Evolutionary conservation across 2,797 vertebrate genomes (phyloP).

Genomic region (Carduelis carduelis): DNA sequence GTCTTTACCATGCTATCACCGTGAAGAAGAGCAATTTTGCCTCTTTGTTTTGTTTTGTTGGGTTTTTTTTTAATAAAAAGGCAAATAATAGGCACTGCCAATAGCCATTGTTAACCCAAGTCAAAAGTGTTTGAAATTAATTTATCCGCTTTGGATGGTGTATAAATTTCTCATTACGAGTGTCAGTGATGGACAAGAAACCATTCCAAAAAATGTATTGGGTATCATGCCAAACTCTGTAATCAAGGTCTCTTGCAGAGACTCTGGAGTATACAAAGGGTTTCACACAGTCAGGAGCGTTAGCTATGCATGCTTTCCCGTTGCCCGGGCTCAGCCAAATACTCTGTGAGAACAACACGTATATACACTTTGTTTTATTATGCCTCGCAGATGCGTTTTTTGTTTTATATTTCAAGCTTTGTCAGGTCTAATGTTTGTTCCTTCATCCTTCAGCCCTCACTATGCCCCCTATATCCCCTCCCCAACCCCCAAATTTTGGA

Average conservation of each 20-base stretch:
- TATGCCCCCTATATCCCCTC: background rate
- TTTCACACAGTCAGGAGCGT: conserved; percentile 84
- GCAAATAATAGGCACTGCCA: conserved; percentile 84
- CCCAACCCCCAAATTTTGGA: background rate
- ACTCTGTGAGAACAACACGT: conserved; percentile 81
- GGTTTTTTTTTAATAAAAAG: conserved; percentile 76
- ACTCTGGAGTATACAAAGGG: conserved; percentile 84
- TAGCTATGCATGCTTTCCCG: conserved; percentile 95
- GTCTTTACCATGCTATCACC: conserved; percentile 61
- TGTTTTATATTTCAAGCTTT: conserved; percentile 78
- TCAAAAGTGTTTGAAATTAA: conserved; percentile 93
- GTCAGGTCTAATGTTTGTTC: conserved; percentile 63
- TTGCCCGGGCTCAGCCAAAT: conserved; percentile 87
- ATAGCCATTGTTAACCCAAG: conserved; percentile 81
- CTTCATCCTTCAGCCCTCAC: background rate
- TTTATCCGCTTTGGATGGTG: conserved; percentile 86
- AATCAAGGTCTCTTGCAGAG: conserved; percentile 86
- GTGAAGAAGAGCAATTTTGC: conserved; percentile 67
- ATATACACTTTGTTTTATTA: conserved; percentile 80
- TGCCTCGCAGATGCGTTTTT: conserved; percentile 78
- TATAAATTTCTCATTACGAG: conserved; percentile 89
- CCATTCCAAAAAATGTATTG: conserved; percentile 83
- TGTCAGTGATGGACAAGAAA: conserved; percentile 85
- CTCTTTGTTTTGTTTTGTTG: background rate
- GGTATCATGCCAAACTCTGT: conserved; percentile 87